These are phyloP conservation scores for Caenorhabditis becei DNA, from an alignment of 2,888 invertebrate genomes.

Conservation along the genomic window DNA sequence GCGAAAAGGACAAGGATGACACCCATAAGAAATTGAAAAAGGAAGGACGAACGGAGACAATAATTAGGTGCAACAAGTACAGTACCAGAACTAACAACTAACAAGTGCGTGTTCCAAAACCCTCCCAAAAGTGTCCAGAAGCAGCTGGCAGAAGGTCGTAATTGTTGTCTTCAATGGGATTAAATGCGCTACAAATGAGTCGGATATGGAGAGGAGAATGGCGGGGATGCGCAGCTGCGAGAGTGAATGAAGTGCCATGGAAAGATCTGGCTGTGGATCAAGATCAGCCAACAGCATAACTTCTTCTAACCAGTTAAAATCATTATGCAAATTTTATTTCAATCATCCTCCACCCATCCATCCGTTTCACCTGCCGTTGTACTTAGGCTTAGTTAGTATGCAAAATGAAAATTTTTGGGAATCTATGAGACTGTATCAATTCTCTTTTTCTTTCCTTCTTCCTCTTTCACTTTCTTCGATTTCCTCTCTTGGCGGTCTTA, in stretches of 20 bases:
- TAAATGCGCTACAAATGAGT: conserved; percentile 38
- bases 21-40: conserved; percentile 11
- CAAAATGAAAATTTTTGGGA: too few species aligned
- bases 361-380: too few species aligned
- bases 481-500: too few species aligned
- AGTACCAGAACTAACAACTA: conserved; percentile 8
- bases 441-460: conserved; percentile 2
- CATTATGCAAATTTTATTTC: conserved; percentile 38
- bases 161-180: conserved; percentile 33
- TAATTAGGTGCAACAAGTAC: conserved; percentile 31
- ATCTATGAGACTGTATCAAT: too few species aligned
- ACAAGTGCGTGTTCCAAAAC: conserved; percentile 20
- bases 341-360: too few species aligned
- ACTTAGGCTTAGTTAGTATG: too few species aligned
- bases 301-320: too few species aligned
- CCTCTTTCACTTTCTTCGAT: conserved; percentile 12
- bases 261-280: conserved; percentile 49
- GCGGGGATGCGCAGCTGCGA: conserved; percentile 16
- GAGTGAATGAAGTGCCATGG: conserved; percentile 2
- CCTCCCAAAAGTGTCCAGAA: conserved; percentile 1
- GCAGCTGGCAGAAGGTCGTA: conserved; percentile 45
- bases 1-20: conserved; percentile 14
- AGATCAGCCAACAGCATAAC: conserved; percentile 38
- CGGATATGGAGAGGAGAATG: neutral
- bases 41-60: conserved; percentile 25